Conservation (phyloP, 2,888 invertebrate species). For the Macaria notata region DNA sequence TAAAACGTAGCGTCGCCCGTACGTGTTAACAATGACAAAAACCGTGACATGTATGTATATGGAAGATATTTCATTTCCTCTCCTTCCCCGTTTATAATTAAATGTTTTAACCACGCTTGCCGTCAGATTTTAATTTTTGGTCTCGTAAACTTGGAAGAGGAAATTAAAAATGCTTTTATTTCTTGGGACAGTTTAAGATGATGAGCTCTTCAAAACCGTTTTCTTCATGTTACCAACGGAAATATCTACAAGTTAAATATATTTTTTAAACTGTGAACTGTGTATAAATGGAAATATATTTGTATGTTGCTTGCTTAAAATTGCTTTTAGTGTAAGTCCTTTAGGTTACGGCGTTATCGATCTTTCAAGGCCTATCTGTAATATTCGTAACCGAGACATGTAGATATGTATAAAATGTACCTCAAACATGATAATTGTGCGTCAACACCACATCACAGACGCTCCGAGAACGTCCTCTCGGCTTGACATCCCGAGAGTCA, state of each 20-base stretch:
- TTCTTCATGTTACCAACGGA: not conserved
- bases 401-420: not conserved
- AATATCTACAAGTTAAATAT: no score
- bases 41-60: no score
- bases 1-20: no score
- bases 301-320: no score
- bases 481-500: constrained; percentile 52
- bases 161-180: constrained; percentile 64
- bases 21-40: no score
- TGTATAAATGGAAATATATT: no score
- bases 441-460: constrained; percentile 27
- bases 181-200: constrained; percentile 58
- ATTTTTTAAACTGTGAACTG: no score
- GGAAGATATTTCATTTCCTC: constrained; percentile 61
- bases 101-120: constrained; percentile 61
- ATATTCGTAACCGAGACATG: no score
- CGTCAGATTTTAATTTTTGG: constrained; percentile 61
- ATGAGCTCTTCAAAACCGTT: not conserved
- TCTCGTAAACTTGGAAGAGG: constrained; percentile 57
- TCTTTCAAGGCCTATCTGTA: no score
- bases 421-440: constrained; percentile 21
- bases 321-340: no score
- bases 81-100: constrained; percentile 62
- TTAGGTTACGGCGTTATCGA: no score
- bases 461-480: constrained; percentile 33